Conservation (phyloP, 2,888 invertebrate genomes). For the Ceramica pisi region DNA sequence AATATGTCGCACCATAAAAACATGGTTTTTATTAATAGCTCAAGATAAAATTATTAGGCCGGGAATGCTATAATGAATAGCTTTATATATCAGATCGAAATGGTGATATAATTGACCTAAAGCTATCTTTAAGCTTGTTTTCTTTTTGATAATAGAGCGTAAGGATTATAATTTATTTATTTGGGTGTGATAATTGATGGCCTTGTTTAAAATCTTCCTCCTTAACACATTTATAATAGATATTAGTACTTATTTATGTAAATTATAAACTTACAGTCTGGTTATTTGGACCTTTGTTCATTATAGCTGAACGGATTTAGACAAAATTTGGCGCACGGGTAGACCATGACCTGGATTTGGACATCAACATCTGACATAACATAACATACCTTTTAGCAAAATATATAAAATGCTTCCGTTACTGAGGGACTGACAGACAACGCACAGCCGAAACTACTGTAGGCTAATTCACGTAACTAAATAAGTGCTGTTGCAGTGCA, state of each 20-base stretch:
- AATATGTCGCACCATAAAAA: conserved; percentile 78
- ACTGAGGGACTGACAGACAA: no score
- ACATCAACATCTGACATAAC: no score
- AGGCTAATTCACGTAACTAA: no score
- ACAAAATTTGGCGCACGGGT: no score
- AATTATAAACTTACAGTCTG: not conserved
- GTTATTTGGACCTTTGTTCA: no score
- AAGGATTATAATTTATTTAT: conserved; percentile 24
- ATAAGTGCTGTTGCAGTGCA: no score
- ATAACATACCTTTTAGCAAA: no score
- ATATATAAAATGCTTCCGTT: no score
- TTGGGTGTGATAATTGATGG: conserved; percentile 33
- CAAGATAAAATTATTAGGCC: conserved; percentile 73
- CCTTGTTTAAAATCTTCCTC: not conserved
- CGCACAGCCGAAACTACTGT: no score
- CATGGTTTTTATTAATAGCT: conserved; percentile 77
- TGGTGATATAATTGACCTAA: conserved; percentile 32
- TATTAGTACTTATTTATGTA: no score
- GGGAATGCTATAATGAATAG: conserved; percentile 66
- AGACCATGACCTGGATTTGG: no score
- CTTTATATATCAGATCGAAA: conserved; percentile 50
- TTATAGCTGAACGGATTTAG: no score
- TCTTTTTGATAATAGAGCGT: conserved; percentile 25
- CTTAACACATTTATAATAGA: not conserved
- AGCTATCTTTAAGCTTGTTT: conserved; percentile 22